These are phyloP conservation scores for Falco columbarius DNA, from an alignment of 2,797 vertebrate species.

Conservation along the genomic window DNA sequence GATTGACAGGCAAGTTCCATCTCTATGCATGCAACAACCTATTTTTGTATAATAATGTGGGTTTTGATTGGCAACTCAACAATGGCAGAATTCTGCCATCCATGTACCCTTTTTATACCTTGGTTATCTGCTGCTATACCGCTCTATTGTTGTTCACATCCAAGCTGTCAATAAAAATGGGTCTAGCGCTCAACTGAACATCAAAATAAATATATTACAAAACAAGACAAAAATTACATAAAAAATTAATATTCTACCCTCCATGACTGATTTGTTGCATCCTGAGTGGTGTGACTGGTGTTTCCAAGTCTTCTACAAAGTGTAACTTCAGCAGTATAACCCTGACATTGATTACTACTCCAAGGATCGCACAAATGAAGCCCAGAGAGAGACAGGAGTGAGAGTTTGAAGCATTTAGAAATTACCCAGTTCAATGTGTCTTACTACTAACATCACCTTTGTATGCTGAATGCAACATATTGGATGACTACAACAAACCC, in stretches of 20 bases:
- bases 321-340: not conserved
- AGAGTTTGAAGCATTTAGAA: not conserved
- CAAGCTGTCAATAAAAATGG: not conserved
- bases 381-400: not conserved
- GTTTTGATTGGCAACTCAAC: slow-evolving; percentile 36
- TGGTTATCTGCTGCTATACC: not conserved
- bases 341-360: not conserved
- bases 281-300: not conserved
- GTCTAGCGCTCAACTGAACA: not conserved
- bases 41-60: slow-evolving; percentile 35
- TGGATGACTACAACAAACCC: not conserved
- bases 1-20: slow-evolving; percentile 13
- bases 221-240: not conserved
- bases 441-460: not conserved
- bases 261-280: not conserved
- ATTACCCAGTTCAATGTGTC: not conserved
- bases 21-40: not conserved
- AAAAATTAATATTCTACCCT: not conserved
- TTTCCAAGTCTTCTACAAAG: not conserved
- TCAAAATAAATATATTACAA: not conserved
- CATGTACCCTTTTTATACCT: not conserved
- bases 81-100: slow-evolving; percentile 20
- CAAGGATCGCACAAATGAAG: not conserved
- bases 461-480: accelerated
- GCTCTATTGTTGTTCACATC: not conserved